Conservation (phyloP, 2,888 invertebrate genomes). For the Hemistola chrysoprasaria region DNA sequence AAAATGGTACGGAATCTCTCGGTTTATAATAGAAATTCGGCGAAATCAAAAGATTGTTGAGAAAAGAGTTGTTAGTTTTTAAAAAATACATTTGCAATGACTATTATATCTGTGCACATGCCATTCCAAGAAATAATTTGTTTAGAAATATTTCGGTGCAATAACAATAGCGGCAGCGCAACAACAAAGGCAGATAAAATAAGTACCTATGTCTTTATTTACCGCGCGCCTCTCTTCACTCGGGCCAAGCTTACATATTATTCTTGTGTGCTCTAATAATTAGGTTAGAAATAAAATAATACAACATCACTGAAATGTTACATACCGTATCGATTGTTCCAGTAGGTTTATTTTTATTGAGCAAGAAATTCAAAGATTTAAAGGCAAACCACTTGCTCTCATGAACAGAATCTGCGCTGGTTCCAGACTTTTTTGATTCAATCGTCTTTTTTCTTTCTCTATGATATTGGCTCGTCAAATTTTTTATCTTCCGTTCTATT, state of each 20-base stretch:
- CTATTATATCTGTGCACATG: too few relatives aligned
- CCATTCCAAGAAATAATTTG: constrained; percentile 14
- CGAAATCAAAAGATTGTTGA: constrained; percentile 16
- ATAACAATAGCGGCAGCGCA: constrained; percentile 13
- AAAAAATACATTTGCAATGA: constrained; percentile 16
- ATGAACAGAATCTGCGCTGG: too few relatives aligned
- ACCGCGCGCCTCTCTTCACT: constrained; percentile 13
- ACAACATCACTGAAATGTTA: too few relatives aligned
- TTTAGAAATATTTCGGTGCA: constrained; percentile 15
- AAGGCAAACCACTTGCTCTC: constrained; percentile 14
- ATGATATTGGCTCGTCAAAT: constrained; percentile 14
- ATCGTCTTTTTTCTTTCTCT: constrained; percentile 11
- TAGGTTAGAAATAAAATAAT: constrained; percentile 12
- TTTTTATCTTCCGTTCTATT: constrained; percentile 15
- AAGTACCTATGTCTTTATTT: constrained; percentile 15
- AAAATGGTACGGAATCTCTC: constrained; percentile 13
- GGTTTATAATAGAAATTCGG: constrained; percentile 17
- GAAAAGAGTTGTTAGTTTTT: constrained; percentile 15
- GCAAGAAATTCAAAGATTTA: constrained; percentile 11
- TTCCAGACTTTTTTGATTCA: constrained; percentile 12
- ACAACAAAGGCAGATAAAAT: constrained; percentile 13
- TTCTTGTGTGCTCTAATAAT: constrained; percentile 13
- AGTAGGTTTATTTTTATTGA: constrained; percentile 11
- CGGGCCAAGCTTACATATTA: constrained; percentile 13
- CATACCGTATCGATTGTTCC: too few relatives aligned